Percentiles rank a stretch among this genome's conserved stretches.
Conservation (phyloP, 2,113 vertebrate genomes). For the Thymallus thymallus region DNA sequence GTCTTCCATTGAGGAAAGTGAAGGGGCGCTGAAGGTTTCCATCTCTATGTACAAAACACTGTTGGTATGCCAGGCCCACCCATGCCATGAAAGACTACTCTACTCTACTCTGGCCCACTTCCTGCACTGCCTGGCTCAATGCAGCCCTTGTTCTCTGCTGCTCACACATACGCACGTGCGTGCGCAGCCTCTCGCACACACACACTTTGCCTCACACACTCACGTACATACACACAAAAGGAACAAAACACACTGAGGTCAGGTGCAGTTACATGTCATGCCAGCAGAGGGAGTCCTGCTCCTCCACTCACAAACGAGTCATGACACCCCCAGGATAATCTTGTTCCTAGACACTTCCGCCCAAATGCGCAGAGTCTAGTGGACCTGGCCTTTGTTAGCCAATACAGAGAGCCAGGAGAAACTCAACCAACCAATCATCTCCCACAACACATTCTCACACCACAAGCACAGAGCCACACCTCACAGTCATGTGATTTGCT, state of each 20-base stretch:
- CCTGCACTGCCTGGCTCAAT: constrained; percentile 33
- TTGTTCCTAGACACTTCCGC: no score
- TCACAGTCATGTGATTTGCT: no score
- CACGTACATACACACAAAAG: no score
- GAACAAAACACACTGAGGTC: neutral
- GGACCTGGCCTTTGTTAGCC: no score
- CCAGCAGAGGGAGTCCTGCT: neutral
- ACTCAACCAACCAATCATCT: no score
- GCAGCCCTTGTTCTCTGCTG: constrained; percentile 41
- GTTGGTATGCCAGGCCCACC: constrained; percentile 20
- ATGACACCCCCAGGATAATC: neutral
- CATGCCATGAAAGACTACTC: constrained; percentile 41
- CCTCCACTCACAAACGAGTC: neutral
- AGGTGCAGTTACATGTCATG: constrained; percentile 24
- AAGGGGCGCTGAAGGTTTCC: constrained; percentile 27
- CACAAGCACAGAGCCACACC: no score
- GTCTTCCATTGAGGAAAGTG: constrained; percentile 28
- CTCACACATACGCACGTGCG: no score
- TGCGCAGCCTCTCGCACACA: no score
- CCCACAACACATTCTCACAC: no score
- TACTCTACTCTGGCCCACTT: constrained; percentile 14
- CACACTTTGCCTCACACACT: no score
- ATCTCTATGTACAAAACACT: constrained; percentile 27
- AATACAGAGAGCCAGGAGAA: no score
- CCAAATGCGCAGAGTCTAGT: no score